These are phyloP conservation scores for Pharmacophagus antenor DNA, from an alignment of 2,888 invertebrate species.

Conservation along the genomic window DNA sequence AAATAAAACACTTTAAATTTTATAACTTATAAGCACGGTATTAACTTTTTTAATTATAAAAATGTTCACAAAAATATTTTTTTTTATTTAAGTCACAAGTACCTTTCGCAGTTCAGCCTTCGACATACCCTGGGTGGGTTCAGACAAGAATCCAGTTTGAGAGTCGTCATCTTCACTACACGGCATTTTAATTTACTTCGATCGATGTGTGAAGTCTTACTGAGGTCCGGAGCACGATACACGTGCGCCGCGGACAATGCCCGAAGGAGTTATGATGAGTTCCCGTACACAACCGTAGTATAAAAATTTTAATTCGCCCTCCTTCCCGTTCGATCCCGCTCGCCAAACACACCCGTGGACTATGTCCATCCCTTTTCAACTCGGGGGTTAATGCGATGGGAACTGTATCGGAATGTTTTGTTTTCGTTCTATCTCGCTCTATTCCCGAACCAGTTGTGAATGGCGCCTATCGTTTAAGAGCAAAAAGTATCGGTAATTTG, in stretches of 20 bases:
- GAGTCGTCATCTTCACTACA: conserved; percentile 83
- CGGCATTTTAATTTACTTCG: conserved; percentile 69
- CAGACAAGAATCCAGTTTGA: conserved; percentile 69
- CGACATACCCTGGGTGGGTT: conserved; percentile 80
- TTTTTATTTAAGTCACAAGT: conserved; percentile 5
- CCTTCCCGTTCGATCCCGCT: conserved; percentile 62
- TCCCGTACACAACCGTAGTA: conserved; percentile 50
- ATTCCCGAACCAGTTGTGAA: conserved; percentile 64
- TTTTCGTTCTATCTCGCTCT: conserved; percentile 74
- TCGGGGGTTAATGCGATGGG: conserved; percentile 52
- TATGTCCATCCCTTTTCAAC: conserved; percentile 51
- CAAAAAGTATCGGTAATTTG: conserved; percentile 36
- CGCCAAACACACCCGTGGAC: conserved; percentile 41
- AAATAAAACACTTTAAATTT: conserved; percentile 4
- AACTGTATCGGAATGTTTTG: conserved; percentile 79
- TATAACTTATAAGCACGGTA: no score
- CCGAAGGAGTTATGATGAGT: conserved; percentile 50
- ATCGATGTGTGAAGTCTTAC: conserved; percentile 35
- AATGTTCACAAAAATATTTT: conserved; percentile 7
- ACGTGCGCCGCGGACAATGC: conserved; percentile 44
- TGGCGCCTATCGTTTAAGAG: conserved; percentile 48
- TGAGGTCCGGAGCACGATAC: conserved; percentile 12
- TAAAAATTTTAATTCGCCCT: conserved; percentile 63
- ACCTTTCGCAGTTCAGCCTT: conserved; percentile 86
- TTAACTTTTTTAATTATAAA: no score